Evolutionary conservation across 2,888 invertebrate species (phyloP), one percentile per base, ranked within the genome.

Genomic region (Terebella lapidaria): DNA sequence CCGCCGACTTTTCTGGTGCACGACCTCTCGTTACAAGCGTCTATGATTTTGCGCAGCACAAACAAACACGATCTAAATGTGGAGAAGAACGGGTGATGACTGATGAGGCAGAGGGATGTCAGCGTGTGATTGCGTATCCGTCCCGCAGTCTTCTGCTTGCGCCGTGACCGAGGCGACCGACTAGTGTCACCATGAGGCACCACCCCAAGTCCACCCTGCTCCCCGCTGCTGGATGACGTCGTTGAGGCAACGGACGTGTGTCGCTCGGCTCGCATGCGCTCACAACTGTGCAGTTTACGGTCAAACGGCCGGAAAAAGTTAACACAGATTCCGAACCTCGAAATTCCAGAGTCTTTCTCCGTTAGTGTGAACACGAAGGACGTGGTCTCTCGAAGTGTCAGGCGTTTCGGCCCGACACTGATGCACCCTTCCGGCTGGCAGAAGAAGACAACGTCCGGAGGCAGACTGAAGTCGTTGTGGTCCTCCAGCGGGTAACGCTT

Each of bases 351-450:
- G 83, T 99, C 99, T 82, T 99, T 99, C 80, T 99, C 99, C 24
- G 99, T 99, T 69, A 99, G 86, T 5, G 94, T 94, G 81, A 97
- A 99, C 20, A 97, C 95, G 82, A 99, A 99, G 20, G 96, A 95
- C 28, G 92, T 91, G 56, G 94, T 91, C 81, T 99, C 96, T 62
- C 94, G 85, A 2, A 79, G 69, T 58, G 76, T 77, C 72, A 77
- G 73, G 3, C 78, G 87, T 71, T 92, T 87, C 4, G 93, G 93
- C 18, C 94, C 93, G 64, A 93, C 90, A 64, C 83, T 84, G 57
- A 84, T 89, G 81, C 97, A 99, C 58, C 99, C 99, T 83, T 99
- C 99, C 1, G 99, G 99, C 81, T 99, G 99, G 78, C 99, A 99
- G 84, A 99, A 99, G 83, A 94, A 97, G 27, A 97, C 95, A 87